phyloP scores from a whole-genome alignment of 2,888 invertebrate species.

The Schizaphis graminum region DNA sequence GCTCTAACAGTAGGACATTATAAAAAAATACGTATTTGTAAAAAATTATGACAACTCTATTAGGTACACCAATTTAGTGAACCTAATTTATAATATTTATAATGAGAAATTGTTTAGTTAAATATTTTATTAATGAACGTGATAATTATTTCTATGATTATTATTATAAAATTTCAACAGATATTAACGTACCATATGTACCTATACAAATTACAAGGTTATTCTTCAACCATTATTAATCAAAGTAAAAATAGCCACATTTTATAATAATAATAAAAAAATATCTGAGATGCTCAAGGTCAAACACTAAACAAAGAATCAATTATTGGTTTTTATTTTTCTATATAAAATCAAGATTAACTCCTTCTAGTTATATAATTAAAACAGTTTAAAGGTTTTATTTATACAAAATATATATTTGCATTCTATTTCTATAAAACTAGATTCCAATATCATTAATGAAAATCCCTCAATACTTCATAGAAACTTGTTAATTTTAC shows the following conservation, averaged over 20 bases:
- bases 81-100: neutral
- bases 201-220: neutral
- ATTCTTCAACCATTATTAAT: neutral
- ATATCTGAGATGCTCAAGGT: neutral
- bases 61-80: neutral
- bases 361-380: neutral
- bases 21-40: neutral
- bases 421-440: neutral
- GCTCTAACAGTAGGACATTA: neutral
- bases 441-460: neutral
- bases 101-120: neutral
- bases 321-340: neutral
- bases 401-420: neutral
- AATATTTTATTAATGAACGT: neutral
- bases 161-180: neutral
- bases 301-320: neutral
- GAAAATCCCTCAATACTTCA: constrained; percentile 1
- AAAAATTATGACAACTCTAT: neutral
- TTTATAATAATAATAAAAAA: neutral
- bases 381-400: neutral
- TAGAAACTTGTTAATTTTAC: constrained; percentile 11
- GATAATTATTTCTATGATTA: neutral
- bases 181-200: neutral
- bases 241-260: neutral
- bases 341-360: neutral